Base-by-base conservation (phyloP, 2,113 vertebrate genomes). In the Dendropsophus ebraccatus region DNA sequence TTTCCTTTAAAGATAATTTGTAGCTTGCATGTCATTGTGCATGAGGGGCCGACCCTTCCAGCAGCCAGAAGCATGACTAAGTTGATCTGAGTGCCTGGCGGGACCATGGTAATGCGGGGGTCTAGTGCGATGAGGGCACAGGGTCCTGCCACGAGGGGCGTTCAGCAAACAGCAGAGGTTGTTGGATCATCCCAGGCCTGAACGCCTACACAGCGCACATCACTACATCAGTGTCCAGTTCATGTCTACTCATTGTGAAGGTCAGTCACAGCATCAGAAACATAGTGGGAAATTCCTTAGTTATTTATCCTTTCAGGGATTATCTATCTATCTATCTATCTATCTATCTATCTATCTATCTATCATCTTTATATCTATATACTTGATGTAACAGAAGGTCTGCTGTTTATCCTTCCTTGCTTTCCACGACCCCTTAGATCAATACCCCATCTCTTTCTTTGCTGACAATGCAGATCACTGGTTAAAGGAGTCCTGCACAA, bases 31-130 rank as follows among this genome's bases (percentile, higher is more conserved):
- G 70, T 84, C 72, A 49, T 19, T 60, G 23, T 75, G 52, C 21
- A 60, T 62, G 56, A 75, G 32, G 49, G 54, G 7, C 70, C 35
- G 30, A 83, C 25, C 45, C 30, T 30, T 83, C 82, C 49, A 13
- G 35, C 47, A 54, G 30, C 30, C 60, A 83, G 30, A 83, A 45
- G 30, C 70, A 56, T 28, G 52, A 74, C 50, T 83, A 32, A 83
- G n/a, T 6, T 21, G 35, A 74, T 74, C 19, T 74, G 49, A 83
- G 50, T 0, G 65, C 67, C 69, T 37, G 62, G 49, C 70, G 72
- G 49, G 50, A 23, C 32, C 50, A 10, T 17, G 14, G 30, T 54
- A 54, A 83, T 58, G 5, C 60, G 49, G 9, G 49, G 50, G 54
- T 47, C 28, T 74, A 14, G n/a, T 45, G 54, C 30, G 37, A 76